Conservation (phyloP, 2,113 vertebrate species). For the Microtus oregoni region DNA sequence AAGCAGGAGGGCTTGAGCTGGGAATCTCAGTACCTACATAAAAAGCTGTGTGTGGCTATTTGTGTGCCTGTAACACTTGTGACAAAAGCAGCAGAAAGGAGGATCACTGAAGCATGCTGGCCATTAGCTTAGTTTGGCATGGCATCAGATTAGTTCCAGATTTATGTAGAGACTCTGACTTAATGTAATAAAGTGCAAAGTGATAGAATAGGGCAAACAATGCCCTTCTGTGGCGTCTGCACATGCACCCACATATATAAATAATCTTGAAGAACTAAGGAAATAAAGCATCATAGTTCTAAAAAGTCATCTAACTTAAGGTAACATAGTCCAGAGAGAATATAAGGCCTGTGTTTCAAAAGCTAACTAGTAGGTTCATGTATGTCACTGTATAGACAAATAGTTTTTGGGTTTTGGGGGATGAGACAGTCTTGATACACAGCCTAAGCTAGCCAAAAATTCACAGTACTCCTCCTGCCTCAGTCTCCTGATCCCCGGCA, state of each 20-base stretch:
- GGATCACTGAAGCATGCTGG: not conserved
- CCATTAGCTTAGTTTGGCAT: not conserved
- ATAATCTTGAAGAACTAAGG: conserved; percentile 31
- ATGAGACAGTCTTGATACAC: not conserved
- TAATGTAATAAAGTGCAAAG: not conserved
- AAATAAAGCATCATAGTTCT: conserved; percentile 26
- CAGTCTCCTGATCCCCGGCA: not conserved
- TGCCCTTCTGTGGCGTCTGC: not conserved
- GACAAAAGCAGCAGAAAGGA: not conserved
- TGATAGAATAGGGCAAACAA: not conserved
- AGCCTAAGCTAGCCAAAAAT: not conserved
- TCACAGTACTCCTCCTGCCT: not conserved
- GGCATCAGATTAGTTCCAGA: no score
- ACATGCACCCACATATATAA: not conserved
- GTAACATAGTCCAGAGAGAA: not conserved
- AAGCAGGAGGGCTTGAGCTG: not conserved
- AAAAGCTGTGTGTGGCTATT: not conserved
- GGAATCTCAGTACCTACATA: not conserved
- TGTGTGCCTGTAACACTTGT: not conserved
- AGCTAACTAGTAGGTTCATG: not conserved
- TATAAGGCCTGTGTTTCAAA: conserved; percentile 34
- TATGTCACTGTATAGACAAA: conserved; percentile 39
- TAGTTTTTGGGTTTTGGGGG: not conserved
- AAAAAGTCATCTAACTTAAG: conserved; percentile 47
- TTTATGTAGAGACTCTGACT: not conserved